phyloP scores from a whole-genome alignment of 2,113 vertebrate species.

The Hemiscyllium ocellatum region DNA sequence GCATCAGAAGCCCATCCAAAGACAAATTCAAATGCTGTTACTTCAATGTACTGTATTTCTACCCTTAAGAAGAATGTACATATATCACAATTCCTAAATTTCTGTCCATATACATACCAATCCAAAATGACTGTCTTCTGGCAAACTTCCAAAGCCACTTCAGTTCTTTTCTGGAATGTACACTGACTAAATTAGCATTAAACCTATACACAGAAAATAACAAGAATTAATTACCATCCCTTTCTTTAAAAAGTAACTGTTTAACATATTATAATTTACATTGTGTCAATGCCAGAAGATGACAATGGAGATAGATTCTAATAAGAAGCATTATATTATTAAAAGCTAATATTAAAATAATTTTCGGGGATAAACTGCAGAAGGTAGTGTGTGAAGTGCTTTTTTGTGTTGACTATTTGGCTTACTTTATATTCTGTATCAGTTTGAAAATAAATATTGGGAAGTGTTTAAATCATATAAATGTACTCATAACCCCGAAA shows the following conservation, averaged over 20 bases:
- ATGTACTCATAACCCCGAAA: neutral
- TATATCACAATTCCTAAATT: neutral
- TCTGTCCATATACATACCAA: conserved; percentile 49
- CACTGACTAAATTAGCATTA: conserved; percentile 56
- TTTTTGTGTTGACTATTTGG: neutral
- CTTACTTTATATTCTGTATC: neutral
- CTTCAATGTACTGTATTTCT: neutral
- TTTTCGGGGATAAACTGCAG: neutral
- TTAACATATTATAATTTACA: neutral
- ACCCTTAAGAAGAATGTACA: neutral
- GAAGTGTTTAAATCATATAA: neutral
- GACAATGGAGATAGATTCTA: neutral
- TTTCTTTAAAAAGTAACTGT: neutral
- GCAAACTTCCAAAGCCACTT: conserved; percentile 61
- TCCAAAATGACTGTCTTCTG: conserved; percentile 57
- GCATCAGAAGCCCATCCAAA: neutral
- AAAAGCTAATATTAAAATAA: neutral
- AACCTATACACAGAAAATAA: conserved; percentile 48
- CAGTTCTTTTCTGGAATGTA: conserved; percentile 55
- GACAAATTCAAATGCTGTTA: neutral
- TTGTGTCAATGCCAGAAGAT: neutral
- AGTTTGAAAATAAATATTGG: neutral
- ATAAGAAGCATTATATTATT: neutral
- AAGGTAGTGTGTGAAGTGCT: neutral
- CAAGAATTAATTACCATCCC: neutral